phyloP scores from a whole-genome alignment of 2,888 invertebrate genomes.

The Pristionchus fissidentatus region DNA sequence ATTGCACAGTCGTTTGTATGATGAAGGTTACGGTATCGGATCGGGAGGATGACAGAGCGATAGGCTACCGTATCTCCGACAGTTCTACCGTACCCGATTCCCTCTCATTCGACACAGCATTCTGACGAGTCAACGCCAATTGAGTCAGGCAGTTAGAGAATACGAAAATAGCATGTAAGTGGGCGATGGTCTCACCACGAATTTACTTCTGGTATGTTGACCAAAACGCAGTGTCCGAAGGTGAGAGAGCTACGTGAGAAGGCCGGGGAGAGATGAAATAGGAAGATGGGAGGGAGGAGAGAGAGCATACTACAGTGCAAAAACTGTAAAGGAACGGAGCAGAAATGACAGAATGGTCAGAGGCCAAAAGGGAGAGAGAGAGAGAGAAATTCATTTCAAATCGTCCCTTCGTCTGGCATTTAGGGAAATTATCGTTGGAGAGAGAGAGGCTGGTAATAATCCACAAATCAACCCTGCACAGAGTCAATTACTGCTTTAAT shows the following conservation, averaged over 20 bases:
- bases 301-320: slow-evolving; percentile 39
- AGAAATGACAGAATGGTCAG: slow-evolving; percentile 38
- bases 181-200: no score
- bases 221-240: no score
- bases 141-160: no score
- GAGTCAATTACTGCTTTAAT: neutral
- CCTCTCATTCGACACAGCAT: no score
- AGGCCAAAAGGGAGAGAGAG: neutral
- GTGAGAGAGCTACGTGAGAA: neutral
- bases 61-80: neutral
- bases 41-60: neutral
- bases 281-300: neutral
- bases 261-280: slow-evolving; percentile 35
- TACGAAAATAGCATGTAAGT: no score
- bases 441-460: neutral
- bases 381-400: neutral
- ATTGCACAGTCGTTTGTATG: slow-evolving; percentile 23
- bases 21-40: slow-evolving; percentile 14
- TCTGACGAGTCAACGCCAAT: no score
- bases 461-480: neutral
- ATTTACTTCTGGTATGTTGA: no score
- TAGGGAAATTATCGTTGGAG: no score
- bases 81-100: no score
- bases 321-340: slow-evolving; percentile 7
- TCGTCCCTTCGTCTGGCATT: no score